These are phyloP conservation scores for Sarcophaga variegata DNA, from an alignment of 2,888 invertebrate species.

Conservation along the genomic window DNA sequence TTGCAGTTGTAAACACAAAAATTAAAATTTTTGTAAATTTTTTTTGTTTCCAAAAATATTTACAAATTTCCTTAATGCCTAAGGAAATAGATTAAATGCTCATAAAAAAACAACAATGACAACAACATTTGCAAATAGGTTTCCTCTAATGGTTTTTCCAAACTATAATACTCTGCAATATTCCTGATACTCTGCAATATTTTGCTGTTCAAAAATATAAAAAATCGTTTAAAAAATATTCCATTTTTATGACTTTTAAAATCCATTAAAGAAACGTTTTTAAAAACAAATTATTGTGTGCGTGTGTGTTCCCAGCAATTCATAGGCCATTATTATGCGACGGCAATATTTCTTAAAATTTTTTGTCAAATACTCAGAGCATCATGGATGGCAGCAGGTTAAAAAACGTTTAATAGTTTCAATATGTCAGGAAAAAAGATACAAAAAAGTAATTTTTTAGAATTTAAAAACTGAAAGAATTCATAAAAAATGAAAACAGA, in stretches of 20 bases:
- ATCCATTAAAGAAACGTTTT: background rate
- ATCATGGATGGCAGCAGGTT: constrained; percentile 68
- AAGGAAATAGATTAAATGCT: background rate
- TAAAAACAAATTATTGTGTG: background rate
- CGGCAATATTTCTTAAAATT: background rate
- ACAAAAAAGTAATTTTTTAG: background rate
- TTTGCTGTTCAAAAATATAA: too few species aligned
- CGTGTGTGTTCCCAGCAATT: background rate
- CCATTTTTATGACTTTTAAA: background rate
- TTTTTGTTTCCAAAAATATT: too few species aligned
- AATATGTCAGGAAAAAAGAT: constrained; percentile 75
- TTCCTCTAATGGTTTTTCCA: background rate
- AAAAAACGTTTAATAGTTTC: constrained; percentile 80
- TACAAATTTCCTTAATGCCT: background rate
- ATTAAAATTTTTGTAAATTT: too few species aligned
- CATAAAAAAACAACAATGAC: background rate
- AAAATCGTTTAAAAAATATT: too few species aligned
- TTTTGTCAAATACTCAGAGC: background rate
- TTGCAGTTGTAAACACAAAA: too few species aligned
- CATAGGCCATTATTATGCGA: background rate
- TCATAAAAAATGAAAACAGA: background rate
- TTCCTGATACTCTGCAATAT: too few species aligned
- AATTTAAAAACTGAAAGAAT: background rate
- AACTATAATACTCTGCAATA: too few species aligned
- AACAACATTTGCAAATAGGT: background rate